Base-by-base conservation (phyloP, 2,113 vertebrate genomes). In the Psephotus haematonotus region DNA sequence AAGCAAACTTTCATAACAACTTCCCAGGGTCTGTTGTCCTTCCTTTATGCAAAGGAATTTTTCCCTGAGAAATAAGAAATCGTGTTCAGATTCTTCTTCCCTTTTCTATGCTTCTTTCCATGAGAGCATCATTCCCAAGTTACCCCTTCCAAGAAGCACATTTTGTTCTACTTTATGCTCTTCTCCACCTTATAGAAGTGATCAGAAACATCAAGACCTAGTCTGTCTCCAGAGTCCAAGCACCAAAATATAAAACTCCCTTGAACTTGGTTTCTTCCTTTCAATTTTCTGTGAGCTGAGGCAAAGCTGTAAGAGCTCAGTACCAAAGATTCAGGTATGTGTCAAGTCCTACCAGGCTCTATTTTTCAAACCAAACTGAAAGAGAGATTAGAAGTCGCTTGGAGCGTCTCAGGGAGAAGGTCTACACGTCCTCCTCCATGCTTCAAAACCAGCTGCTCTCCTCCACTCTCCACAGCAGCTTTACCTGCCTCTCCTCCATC, bases 281-380 rank as follows among this genome's bases (percentile, higher is more conserved):
- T 1, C 20, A 25, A 27, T 63, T 64, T 75, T 53, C 72, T 29
- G 19, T 44, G 31, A 49, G 88, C 35, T 31, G 41, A 79, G 41
- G 62, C 35, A 28, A 47, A 95, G 62, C 7, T 53, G 71, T 24
- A 31, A 49, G 69, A 91, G 25, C 52, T 90, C 29, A 10, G 44
- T 29, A 27, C 63, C 0, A 0, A 33, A n/a, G 60, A 46, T 11
- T 4, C 10, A 35, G 65, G 60, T 0, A 0, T 0, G 4, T 5
- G 12, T 68, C 82, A 68, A 49, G 24, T 55, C 65, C 7, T 22
- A 46, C 46, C 83, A 59, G 72, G 41, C 52, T 91, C 64, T 31
- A 31, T 64, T 49, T 82, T 60, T 41, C 57, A 39, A 76, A 47
- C 28, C 33, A 44, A 69, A 83, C 23, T 35, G 28, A 55, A 23